Evolutionary conservation across 1,140 invertebrate species (phyloP), one percentile per base, ranked within the genome.

Genomic region (Pseudomyrmex dendroicus): DNA sequence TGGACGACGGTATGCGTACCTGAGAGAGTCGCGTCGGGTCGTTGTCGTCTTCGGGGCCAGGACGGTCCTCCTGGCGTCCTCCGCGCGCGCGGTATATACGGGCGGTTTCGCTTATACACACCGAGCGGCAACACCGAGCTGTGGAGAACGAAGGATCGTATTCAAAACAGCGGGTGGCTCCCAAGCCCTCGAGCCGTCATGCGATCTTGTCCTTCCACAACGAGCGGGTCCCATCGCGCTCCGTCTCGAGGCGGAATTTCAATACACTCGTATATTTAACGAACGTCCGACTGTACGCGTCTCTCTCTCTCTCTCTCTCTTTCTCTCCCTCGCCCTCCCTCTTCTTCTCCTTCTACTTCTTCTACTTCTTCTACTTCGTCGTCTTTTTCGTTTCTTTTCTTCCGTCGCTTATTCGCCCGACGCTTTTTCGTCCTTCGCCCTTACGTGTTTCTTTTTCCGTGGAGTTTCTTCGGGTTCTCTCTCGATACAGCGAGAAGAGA

Each of bases 1-100:
- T 94, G 92, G 92, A 93, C 90, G 92, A 92, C 91, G 91, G 91
- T 92, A 91, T 92, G 92, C 91, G 90, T 92, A 91, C 91, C 90
- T 87, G 89, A 88, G 86, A 91, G 85, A 91, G 85, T 89, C 87
- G 91, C 89, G 87, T 90, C 86, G 90, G 90, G 85, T 91, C 89
- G 91, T 92, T 90, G 91, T 91, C 91, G 88, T 90, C 84, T 73
- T 82, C 84, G 74, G 73, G 5, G 61, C 70, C 76, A 66, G 80
- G 84, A 73, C 74, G 73, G 62, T 86, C 82, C 70, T 66, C 56
- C 61, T 78, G 76, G 76, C 56, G 73, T 76, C 68, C 83, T 52
- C 10, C 50, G 9, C 13, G 50, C 10, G 54, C 64, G 72, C 80
- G 20, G 83, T 89, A 83, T 85, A 86, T 84, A 85, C 84, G 68